Evolutionary conservation across 1,140 invertebrate genomes (phyloP).

Genomic region (Himalopsyche phryganea): DNA sequence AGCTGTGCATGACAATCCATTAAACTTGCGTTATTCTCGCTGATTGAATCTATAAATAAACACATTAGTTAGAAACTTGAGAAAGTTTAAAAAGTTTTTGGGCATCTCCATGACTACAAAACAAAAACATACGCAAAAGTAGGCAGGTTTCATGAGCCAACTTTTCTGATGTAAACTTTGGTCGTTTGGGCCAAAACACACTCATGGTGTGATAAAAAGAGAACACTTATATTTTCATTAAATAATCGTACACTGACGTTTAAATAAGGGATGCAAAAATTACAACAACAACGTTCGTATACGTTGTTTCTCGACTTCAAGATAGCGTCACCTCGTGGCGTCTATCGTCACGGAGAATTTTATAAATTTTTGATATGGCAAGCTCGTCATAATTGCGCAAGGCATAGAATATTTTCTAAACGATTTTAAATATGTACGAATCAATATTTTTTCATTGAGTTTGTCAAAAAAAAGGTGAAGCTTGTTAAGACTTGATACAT

Average conservation of each 20-base stretch:
- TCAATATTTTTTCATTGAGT: too few relatives aligned
- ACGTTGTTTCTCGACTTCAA: not conserved
- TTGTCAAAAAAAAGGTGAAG: too few relatives aligned
- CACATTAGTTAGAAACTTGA: not conserved
- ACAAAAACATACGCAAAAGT: slow-evolving; percentile 20
- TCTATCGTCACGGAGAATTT: slow-evolving; percentile 2
- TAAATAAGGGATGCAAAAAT: too few relatives aligned
- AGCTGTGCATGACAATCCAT: slow-evolving; percentile 40
- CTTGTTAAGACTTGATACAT: too few relatives aligned
- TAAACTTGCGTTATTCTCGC: slow-evolving; percentile 8
- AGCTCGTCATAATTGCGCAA: not conserved
- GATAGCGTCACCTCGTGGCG: slow-evolving; percentile 24
- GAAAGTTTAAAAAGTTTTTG: slow-evolving; percentile 1
- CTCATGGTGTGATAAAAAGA: slow-evolving; percentile 12
- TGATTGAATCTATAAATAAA: slow-evolving; percentile 15
- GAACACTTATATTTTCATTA: not conserved
- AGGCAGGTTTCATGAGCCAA: slow-evolving; percentile 16
- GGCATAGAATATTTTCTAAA: too few relatives aligned
- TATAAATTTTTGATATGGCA: too few relatives aligned
- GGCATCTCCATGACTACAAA: slow-evolving; percentile 20
- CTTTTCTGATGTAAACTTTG: slow-evolving; percentile 16
- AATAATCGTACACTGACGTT: too few relatives aligned
- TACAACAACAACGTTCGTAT: not conserved
- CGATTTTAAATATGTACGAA: too few relatives aligned
- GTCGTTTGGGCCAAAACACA: slow-evolving; percentile 4